Evolutionary conservation across 2,113 vertebrate species (phyloP), one percentile per base, ranked within the genome.

Genomic region (Bubalus kerabau): DNA sequence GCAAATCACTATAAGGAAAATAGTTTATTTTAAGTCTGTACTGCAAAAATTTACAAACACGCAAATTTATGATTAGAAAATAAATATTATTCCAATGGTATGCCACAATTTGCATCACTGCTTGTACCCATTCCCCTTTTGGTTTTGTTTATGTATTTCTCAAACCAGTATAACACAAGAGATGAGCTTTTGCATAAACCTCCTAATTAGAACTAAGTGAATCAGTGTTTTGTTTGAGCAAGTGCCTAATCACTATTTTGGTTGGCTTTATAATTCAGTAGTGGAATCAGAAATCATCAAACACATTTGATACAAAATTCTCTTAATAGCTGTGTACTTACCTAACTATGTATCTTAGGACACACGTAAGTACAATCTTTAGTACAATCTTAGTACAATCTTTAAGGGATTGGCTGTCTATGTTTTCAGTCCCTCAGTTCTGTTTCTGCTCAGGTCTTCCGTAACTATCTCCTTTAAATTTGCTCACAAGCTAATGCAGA

Each of bases 61-160:
- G 17, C 32, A 91, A 88, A 36, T 64, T 95, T 86, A 40, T 80
- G 17, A 93, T 67, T 52, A 95, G 59, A 89, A 95, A 94, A 87
- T 81, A 91, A 95, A 83, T 91, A 86, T 83, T 91, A 82, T 87
- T 88, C 85, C 59, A 78, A 46, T 24, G 2, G 52, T 26, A 30
- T 26, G 21, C 52, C 13, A 40, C 32, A 81, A 84, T 28, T 10
- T 12, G 6, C 24, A 13, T 64, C 52, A 17, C 48, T 71, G 21
- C 24, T 62, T 28, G 11, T 76, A 36, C 12, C 28, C 76, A 64
- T 54, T 86, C 15, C 24, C 60, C 48, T 43, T 46, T 30, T 59
- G 67, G 81, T 56, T 91, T 97, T 86, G 43, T 60, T 71, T 87
- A 80, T 81, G 46, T 54, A 64, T 95, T 89, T 95, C 89, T 89